phyloP scores from a whole-genome alignment of 2,888 invertebrate genomes.

The Melanophora roralis region DNA sequence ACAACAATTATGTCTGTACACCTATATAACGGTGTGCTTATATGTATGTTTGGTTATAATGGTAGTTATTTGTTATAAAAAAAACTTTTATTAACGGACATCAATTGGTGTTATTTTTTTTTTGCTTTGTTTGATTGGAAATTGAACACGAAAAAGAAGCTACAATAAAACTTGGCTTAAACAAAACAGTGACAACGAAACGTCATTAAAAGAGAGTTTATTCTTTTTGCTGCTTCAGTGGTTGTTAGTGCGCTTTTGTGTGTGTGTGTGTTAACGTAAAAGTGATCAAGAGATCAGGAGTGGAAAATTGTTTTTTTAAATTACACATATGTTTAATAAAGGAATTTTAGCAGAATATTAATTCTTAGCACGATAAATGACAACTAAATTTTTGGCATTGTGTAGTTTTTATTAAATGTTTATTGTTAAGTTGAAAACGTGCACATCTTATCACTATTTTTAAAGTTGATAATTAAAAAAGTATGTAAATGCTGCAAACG shows the following conservation, averaged over 20 bases:
- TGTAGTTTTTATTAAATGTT: no score
- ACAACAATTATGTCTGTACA: not conserved
- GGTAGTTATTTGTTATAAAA: no score
- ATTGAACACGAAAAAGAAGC: not conserved
- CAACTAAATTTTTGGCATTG: no score
- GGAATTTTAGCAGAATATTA: no score
- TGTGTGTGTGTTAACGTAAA: conserved; percentile 27
- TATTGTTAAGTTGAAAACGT: no score
- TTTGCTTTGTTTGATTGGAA: conserved; percentile 24
- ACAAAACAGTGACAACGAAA: conserved; percentile 23
- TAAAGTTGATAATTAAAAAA: no score
- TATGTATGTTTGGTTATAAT: no score
- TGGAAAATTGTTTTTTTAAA: conserved; percentile 24
- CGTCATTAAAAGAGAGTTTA: conserved; percentile 38
- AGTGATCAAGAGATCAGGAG: conserved; percentile 4
- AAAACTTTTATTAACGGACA: not conserved
- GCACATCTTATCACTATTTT: no score
- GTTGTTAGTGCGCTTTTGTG: not conserved
- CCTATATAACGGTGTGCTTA: no score
- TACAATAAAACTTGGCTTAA: conserved; percentile 42
- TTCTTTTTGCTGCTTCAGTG: conserved; percentile 18
- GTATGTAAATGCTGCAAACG: no score
- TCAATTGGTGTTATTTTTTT: not conserved
- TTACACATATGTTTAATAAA: no score
- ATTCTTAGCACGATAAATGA: no score